Evolutionary conservation across 2,113 vertebrate genomes (phyloP).

Genomic region (Triplophysa dalaica): DNA sequence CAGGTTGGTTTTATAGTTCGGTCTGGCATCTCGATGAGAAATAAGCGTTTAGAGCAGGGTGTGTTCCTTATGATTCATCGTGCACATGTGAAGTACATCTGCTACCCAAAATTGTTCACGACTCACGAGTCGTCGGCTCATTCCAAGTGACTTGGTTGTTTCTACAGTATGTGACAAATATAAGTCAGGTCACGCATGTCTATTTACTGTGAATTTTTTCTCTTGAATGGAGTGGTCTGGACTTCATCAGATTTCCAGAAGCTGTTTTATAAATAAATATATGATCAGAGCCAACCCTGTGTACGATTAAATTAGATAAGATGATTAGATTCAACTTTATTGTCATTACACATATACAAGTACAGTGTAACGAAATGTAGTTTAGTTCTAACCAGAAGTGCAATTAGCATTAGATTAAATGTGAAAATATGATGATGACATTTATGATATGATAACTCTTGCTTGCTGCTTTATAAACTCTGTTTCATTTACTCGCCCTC

Average conservation of each 20-base stretch:
- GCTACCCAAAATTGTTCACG: not conserved
- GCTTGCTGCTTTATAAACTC: not conserved
- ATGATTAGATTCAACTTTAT: too few relatives aligned
- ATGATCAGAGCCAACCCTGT: not conserved
- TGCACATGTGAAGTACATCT: not conserved
- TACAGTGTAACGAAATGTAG: too few relatives aligned
- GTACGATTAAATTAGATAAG: too few relatives aligned
- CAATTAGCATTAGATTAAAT: too few relatives aligned
- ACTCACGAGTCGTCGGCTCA: not conserved
- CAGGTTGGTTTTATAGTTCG: not conserved
- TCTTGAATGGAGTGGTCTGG: not conserved
- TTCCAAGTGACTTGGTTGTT: not conserved
- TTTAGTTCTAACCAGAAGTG: too few relatives aligned
- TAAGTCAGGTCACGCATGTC: not conserved
- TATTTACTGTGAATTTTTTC: not conserved
- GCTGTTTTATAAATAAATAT: not conserved
- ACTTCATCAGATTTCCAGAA: not conserved
- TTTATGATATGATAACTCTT: not conserved
- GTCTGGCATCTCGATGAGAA: not conserved
- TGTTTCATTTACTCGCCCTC: too few relatives aligned
- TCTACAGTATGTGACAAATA: not conserved
- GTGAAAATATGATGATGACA: not conserved
- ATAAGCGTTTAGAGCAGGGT: not conserved
- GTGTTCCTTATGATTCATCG: conserved; percentile 20
- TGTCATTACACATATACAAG: too few relatives aligned